Percentiles rank a stretch among this genome's conserved stretches.
Evolutionary conservation across 2,113 vertebrate species (phyloP).

Genomic region (Neotoma lepida): DNA sequence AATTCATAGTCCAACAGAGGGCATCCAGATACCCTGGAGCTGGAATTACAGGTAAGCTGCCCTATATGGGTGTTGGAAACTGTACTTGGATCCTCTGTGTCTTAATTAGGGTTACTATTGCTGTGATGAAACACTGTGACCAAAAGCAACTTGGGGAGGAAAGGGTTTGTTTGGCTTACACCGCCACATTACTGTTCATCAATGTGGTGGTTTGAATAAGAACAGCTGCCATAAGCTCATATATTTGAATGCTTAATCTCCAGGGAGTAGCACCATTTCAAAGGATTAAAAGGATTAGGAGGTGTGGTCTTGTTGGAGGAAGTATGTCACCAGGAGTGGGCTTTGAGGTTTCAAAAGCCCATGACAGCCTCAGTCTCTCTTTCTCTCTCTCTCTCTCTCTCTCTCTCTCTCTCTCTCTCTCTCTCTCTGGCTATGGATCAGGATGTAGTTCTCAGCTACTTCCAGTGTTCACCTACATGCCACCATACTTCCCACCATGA

Average conservation of each 20-base stretch:
- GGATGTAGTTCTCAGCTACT: not conserved
- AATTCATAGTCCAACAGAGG: not conserved
- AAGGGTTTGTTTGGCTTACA: not conserved
- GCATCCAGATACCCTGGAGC: not conserved
- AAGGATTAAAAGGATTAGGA: not conserved
- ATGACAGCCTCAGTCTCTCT: not conserved
- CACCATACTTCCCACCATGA: not conserved
- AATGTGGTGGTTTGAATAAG: not conserved
- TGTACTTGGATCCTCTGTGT: not conserved
- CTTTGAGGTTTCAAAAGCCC: not conserved
- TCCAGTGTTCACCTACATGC: no score
- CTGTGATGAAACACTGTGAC: not conserved
- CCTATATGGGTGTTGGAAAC: not conserved
- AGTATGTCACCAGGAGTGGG: not conserved
- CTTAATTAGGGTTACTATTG: not conserved
- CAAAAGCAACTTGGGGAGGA: not conserved
- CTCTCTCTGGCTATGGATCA: not conserved
- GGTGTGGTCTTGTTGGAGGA: not conserved
- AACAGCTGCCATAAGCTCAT: not conserved
- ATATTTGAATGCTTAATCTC: not conserved
- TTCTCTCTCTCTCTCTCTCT: not conserved
- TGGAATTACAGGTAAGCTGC: not conserved
- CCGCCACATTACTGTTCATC: not conserved
- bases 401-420: not conserved
- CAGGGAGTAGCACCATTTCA: not conserved